A percentile compares a stretch with the other conserved stretches of the same genome.
phyloP scores from a whole-genome alignment of 1,140 invertebrate genomes.

The Helicoverpa armigera region DNA sequence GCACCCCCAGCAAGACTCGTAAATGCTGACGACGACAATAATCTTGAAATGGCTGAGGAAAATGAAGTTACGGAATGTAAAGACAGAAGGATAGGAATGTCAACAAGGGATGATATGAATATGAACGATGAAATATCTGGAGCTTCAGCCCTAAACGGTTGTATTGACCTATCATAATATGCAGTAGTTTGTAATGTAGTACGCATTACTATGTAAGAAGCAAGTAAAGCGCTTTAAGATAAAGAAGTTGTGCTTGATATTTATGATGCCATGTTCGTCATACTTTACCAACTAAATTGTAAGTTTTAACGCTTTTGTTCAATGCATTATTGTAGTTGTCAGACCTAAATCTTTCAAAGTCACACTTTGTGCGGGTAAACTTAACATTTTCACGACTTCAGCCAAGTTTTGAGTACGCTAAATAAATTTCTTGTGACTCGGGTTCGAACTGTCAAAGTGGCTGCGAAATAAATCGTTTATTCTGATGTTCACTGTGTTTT shows the following conservation, averaged over 20 bases:
- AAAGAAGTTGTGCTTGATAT: neutral
- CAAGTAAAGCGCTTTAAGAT: neutral
- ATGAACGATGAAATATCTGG: neutral
- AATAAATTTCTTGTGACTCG: conserved; percentile 49
- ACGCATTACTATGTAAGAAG: neutral
- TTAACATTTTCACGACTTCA: conserved; percentile 51
- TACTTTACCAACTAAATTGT: neutral
- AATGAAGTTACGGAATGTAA: neutral
- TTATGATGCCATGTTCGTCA: neutral
- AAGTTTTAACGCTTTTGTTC: neutral
- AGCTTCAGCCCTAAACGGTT: neutral
- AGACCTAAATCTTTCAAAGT: conserved; percentile 51
- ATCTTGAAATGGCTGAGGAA: conserved; percentile 15
- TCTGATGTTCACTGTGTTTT: conserved; percentile 13
- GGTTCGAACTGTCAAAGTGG: conserved; percentile 47
- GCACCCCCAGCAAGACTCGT: conserved; percentile 10
- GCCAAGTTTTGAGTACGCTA: conserved; percentile 48
- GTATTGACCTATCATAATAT: neutral
- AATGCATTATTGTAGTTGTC: conserved; percentile 38
- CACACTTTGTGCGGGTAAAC: conserved; percentile 42
- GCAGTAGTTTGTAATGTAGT: neutral
- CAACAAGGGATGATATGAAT: neutral
- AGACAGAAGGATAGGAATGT: neutral
- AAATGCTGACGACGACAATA: conserved; percentile 24
- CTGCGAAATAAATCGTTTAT: conserved; percentile 35